A percentile compares a stretch with the other conserved stretches of the same genome.
phyloP scores from a whole-genome alignment of 2,888 invertebrate genomes.

The Chloromyia formosa region DNA sequence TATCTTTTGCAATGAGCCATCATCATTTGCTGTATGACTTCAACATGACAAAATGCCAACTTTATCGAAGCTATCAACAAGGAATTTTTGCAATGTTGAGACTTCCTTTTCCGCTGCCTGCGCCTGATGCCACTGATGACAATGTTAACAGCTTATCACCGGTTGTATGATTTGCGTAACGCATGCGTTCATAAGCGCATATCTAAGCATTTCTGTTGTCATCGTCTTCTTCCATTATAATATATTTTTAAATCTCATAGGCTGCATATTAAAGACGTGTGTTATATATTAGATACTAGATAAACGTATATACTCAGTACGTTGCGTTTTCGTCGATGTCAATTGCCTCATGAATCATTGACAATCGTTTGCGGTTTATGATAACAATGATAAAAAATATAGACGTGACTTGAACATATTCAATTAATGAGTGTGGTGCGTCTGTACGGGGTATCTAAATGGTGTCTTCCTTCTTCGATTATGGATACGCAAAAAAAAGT shows the following conservation, averaged over 20 bases:
- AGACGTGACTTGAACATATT: not conserved
- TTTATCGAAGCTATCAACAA: constrained; percentile 9
- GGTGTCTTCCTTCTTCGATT: too few relatives aligned
- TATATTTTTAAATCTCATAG: not conserved
- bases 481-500: too few relatives aligned
- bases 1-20: not conserved
- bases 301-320: not conserved
- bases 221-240: not conserved
- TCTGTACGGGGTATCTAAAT: too few relatives aligned
- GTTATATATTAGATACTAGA: not conserved
- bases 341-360: constrained; percentile 19
- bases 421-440: too few relatives aligned
- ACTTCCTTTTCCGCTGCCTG: constrained; percentile 34
- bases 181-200: constrained; percentile 3
- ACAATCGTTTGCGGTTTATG: not conserved
- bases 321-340: not conserved
- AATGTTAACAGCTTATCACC: not conserved
- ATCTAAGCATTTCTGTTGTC: not conserved
- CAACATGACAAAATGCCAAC: not conserved
- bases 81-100: constrained; percentile 21
- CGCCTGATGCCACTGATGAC: not conserved
- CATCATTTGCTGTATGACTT: not conserved
- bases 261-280: not conserved
- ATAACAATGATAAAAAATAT: constrained; percentile 33
- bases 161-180: constrained; percentile 8